Evolutionary conservation across 2,888 invertebrate genomes (phyloP).

Genomic region (Drosophila aldrichi): DNA sequence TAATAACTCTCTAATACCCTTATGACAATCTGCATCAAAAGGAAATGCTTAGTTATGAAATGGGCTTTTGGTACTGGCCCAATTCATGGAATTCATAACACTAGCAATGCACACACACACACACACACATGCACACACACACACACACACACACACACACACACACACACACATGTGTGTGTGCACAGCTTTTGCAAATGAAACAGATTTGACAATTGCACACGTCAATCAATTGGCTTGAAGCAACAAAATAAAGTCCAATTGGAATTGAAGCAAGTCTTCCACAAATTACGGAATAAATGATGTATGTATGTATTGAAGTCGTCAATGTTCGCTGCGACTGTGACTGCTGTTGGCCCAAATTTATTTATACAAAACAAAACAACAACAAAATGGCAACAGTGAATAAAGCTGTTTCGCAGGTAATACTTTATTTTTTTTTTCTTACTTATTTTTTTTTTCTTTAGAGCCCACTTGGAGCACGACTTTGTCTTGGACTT

Average conservation of each 20-base stretch:
- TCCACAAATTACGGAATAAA: conserved; percentile 33
- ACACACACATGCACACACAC: not conserved
- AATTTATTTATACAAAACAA: conserved; percentile 28
- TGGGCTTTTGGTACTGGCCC: conserved; percentile 1
- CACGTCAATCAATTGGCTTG: conserved; percentile 48
- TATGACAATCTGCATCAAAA: not conserved
- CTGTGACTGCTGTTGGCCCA: conserved; percentile 29
- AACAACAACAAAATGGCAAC: conserved; percentile 15
- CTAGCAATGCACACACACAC: conserved; percentile 25
- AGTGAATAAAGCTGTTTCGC: conserved; percentile 49
- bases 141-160: conserved; percentile 10
- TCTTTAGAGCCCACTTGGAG: conserved; percentile 31
- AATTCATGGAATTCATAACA: conserved; percentile 27
- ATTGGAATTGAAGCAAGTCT: conserved; percentile 25
- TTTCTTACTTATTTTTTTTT: conserved; percentile 9
- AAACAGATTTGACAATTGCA: conserved; percentile 42
- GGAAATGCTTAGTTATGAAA: conserved; percentile 15
- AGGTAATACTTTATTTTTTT: conserved; percentile 25
- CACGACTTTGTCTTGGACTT: conserved; percentile 48
- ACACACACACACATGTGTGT: no score
- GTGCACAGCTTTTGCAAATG: conserved; percentile 14
- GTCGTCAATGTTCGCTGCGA: conserved; percentile 9
- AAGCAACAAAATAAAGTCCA: conserved; percentile 2
- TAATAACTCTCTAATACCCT: not conserved
- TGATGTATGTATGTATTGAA: conserved; percentile 53